Evolutionary conservation across 2,797 vertebrate genomes (phyloP), one percentile per base, ranked within the genome.

Genomic region (Anguilla marmorata): DNA sequence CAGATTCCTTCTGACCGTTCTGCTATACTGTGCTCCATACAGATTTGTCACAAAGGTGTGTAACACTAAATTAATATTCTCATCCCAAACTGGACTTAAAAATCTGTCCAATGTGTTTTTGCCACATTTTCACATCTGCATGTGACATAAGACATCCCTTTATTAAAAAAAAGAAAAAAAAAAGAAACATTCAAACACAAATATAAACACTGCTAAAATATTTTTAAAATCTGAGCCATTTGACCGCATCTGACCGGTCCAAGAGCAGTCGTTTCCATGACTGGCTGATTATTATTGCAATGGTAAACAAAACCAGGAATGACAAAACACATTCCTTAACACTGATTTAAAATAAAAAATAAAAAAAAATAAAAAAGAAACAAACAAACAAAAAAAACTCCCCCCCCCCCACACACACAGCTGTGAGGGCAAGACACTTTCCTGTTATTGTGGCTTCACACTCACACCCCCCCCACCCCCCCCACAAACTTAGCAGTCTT

Each of bases 281-380:
- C 50, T 60, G 84, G 63, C 72, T 37, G 63, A 86, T 69, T 82
- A 82, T 56, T 86, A 33, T 82, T 88, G 56, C 85, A 88, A 82
- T 37, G 37, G 85, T 82, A 82, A 88, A 88, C 54, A 85, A 74
- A 86, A 79, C 24, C 69, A 79, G 87, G 83, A 88, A 85, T 56
- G 87, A 72, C 79, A 2, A 84, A 84, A 56, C 63, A 72, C 52
- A 85, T 76, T 88, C 82, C 87, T 76, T 85, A 85, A 52, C 52
- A 85, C 83, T 66, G 33, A 58, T 21, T 27, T 60, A 60, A 19
- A 63, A 84, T 58, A 69, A 33, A 87, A 63, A 14, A 37, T 37
- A 37, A 37, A 37, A 37, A 37, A 37, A 37, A 37, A 37, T 37
- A 37, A 37, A 45, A 45, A 45, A 45, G 2, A 45, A 45, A 16